These are phyloP conservation scores for Pocillopora meandrina DNA, from an alignment of 92 coral and sea anemone species.

Conservation along the genomic window DNA sequence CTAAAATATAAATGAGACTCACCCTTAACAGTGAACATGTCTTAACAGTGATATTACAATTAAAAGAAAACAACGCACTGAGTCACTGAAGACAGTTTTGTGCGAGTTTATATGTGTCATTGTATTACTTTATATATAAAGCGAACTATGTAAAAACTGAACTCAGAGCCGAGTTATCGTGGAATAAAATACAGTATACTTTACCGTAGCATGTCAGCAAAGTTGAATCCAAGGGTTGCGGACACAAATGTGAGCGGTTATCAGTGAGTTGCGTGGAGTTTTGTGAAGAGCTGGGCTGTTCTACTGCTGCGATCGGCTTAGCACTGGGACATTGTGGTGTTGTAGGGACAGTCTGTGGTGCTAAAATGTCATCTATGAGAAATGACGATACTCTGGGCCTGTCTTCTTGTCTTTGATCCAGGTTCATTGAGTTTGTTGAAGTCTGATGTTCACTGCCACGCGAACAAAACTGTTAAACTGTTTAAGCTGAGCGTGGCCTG, in stretches of 20 bases:
- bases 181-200: background rate
- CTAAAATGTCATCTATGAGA: constrained; percentile 81
- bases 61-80: too few species aligned
- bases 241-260: background rate
- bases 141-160: too few species aligned
- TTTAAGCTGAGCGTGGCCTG: background rate
- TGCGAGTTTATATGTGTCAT: background rate
- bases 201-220: constrained; percentile 41
- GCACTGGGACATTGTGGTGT: constrained; percentile 12
- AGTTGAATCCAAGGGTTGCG: constrained; percentile 16
- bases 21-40: too few species aligned
- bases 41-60: background rate
- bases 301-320: background rate
- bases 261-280: background rate
- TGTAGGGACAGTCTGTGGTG: constrained; percentile 29
- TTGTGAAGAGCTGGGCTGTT: background rate
- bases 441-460: constrained; percentile 35
- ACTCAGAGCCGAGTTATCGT: too few species aligned
- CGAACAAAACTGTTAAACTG: background rate
- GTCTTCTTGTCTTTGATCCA: constrained; percentile 60
- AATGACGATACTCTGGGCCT: constrained; percentile 77
- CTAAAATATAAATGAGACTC: too few species aligned
- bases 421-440: constrained; percentile 33
- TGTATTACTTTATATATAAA: background rate
- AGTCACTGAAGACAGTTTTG: background rate